Conservation (phyloP, 2,888 invertebrate genomes). For the Linyphia triangularis region DNA sequence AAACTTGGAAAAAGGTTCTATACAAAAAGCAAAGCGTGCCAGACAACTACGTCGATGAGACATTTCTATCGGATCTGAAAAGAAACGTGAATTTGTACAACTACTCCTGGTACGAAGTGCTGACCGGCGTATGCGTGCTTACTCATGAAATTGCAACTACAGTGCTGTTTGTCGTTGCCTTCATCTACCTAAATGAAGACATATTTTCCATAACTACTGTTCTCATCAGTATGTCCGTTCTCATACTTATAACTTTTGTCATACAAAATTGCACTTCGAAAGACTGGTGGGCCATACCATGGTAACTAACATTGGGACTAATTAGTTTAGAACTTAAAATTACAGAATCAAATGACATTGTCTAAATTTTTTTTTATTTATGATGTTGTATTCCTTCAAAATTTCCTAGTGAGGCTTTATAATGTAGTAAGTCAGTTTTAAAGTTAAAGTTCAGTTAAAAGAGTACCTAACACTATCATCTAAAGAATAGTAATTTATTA, state of each 20-base stretch:
- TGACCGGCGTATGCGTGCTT: slow-evolving; percentile 88
- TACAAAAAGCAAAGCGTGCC: slow-evolving; percentile 92
- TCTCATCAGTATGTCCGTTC: background rate
- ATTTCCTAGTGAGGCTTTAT: no score
- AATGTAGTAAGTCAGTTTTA: no score
- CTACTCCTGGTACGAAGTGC: slow-evolving; percentile 86
- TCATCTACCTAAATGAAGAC: slow-evolving; percentile 84
- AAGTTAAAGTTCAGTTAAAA: no score
- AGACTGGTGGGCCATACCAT: slow-evolving; percentile 46
- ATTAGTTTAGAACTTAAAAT: no score
- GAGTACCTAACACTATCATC: no score
- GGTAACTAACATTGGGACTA: no score
- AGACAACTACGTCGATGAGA: slow-evolving; percentile 94
- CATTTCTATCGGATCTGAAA: slow-evolving; percentile 90
- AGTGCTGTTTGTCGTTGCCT: slow-evolving; percentile 65
- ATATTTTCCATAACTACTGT: slow-evolving; percentile 85
- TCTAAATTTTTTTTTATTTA: no score
- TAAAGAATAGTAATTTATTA: no score
- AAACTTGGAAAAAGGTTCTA: slow-evolving; percentile 90
- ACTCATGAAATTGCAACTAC: slow-evolving; percentile 87
- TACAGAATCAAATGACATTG: no score
- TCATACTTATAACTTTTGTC: slow-evolving; percentile 79
- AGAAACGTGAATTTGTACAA: slow-evolving; percentile 90
- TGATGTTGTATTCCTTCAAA: no score
- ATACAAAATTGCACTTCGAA: slow-evolving; percentile 21